Base-by-base conservation (phyloP, 2,888 invertebrate genomes). In the Drosophila ezoana region DNA sequence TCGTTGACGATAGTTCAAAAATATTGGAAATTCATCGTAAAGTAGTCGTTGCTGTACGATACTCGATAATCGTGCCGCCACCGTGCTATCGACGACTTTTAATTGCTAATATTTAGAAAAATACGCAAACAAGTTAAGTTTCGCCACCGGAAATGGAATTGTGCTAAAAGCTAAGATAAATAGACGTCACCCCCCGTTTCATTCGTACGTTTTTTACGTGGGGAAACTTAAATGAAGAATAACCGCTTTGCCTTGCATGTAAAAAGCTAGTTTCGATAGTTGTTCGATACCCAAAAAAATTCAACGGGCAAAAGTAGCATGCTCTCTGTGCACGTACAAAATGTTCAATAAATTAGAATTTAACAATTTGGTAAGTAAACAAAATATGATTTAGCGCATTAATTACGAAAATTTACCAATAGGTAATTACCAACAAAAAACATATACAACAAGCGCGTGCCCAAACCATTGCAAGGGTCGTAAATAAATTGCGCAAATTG, bases 311-410 rank as follows among this genome's bases (percentile, higher is more conserved):
- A 44, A 56, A 47, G 11, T 14, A 62, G 73, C 74, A 53, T 63
- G 75, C 16, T 56, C 9, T 18, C 13, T 35, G 20, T 10, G 53
- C 4, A 53, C 59, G 32, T 16, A 44, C 35, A 83, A 57, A 72
- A 91, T 92, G 92, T 61, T 92, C 10, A 81, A 91, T 64, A 91
- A 90, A 87, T 60, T 91, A 20, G 65, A 89, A 67, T 90, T 91
- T 57, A 92, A 92, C 51, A 92, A 92, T 77, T 89, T 91, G 88
- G 92, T 88, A 83, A 79, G 76, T 76, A n/a, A 51, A 51, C 8
- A 20, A 5, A 11, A 9, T 4, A 3, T 5, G 11, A 10, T 18
- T n/a, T 9, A 9, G 44, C 4, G 8, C 0, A 67, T 61, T 43
- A 13, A 32, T 47, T 11, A 35, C 3, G 2, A 16, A 11, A 8